These are phyloP conservation scores for Spodoptera littoralis DNA, from an alignment of 2,888 invertebrate species.

Conservation along the genomic window DNA sequence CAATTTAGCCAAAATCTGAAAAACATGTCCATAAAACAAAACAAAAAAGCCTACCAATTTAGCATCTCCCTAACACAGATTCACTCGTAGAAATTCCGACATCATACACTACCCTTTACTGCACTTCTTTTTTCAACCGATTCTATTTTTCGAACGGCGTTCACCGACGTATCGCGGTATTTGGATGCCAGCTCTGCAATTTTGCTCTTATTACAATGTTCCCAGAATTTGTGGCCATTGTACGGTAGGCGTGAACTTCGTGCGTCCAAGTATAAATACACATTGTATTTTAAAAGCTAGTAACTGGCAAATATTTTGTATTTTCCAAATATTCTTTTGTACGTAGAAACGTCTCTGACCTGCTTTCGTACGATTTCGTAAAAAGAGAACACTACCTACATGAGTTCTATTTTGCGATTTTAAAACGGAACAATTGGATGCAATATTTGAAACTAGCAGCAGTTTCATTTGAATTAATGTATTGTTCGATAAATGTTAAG, in stretches of 20 bases:
- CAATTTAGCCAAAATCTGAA: too few species aligned
- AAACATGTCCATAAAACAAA: too few species aligned
- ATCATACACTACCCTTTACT: constrained; percentile 25
- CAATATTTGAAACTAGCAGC: too few species aligned
- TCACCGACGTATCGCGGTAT: constrained; percentile 54
- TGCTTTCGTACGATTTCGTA: constrained; percentile 6
- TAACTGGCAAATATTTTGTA: constrained; percentile 17
- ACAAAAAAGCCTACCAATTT: too few species aligned
- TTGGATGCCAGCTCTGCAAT: constrained; percentile 53
- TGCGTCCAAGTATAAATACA: constrained; percentile 36
- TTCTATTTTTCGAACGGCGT: constrained; percentile 52
- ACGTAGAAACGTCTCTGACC: constrained; percentile 3
- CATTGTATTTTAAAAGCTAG: constrained; percentile 31
- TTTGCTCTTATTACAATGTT: constrained; percentile 49
- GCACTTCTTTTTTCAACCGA: constrained; percentile 41
- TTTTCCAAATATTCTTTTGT: constrained; percentile 3
- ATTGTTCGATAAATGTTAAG: not conserved
- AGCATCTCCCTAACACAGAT: not conserved
- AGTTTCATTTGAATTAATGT: not conserved
- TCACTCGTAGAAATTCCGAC: not conserved
- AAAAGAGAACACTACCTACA: too few species aligned
- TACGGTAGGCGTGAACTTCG: constrained; percentile 33
- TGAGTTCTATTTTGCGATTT: not conserved
- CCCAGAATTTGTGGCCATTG: constrained; percentile 38
- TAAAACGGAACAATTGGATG: not conserved